Evolutionary conservation across 2,113 vertebrate genomes (phyloP).

Genomic region (Paradoxurus hermaphroditus): DNA sequence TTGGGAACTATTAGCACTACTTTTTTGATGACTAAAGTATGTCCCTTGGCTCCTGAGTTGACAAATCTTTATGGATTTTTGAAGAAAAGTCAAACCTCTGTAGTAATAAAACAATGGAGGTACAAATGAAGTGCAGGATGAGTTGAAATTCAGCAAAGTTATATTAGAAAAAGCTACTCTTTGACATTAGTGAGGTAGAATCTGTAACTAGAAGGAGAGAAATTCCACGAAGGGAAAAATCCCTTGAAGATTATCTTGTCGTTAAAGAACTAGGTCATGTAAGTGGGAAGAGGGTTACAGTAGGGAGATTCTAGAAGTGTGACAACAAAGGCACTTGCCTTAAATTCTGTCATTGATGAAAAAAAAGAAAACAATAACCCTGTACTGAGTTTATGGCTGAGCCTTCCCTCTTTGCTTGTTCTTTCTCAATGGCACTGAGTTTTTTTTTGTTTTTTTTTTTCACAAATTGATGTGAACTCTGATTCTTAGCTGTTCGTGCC

Average conservation of each 20-base stretch:
- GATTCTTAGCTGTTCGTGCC: neutral
- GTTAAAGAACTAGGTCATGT: neutral
- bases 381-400: accelerated
- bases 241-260: neutral
- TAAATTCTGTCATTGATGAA: neutral
- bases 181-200: neutral
- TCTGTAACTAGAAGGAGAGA: neutral
- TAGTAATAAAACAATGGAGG: neutral
- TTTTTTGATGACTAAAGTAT: neutral
- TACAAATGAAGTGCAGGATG: neutral
- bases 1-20: neutral
- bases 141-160: neutral
- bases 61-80: neutral
- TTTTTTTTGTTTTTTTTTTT: neutral
- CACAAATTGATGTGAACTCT: neutral
- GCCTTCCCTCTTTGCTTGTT: neutral
- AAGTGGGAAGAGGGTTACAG: neutral
- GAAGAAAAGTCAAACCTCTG: neutral
- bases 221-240: neutral
- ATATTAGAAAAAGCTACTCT: neutral
- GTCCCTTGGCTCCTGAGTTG: neutral
- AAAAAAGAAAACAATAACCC: neutral
- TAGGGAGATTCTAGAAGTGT: neutral
- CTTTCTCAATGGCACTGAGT: neutral
- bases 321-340: neutral